Evolutionary conservation across 2,888 invertebrate genomes (phyloP).

Genomic region (Cephus pulcher): DNA sequence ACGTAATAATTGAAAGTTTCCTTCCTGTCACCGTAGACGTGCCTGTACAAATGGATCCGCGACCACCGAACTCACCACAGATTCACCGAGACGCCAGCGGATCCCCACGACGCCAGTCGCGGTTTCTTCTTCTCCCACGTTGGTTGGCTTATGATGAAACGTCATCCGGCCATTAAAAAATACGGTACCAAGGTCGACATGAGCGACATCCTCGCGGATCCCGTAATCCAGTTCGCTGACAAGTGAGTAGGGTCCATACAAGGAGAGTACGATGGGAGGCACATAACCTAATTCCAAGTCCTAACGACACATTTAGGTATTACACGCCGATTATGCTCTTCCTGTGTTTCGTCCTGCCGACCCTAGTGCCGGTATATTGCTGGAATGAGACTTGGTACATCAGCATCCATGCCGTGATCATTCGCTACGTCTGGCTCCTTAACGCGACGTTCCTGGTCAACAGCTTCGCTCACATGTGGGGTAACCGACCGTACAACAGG

Average conservation of each 20-base stretch:
- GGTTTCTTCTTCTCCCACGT: constrained; percentile 95
- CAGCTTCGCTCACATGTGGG: constrained; percentile 72
- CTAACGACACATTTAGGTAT: constrained; percentile 58
- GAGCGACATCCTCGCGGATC: constrained; percentile 83
- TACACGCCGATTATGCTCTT: constrained; percentile 69
- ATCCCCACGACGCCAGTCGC: constrained; percentile 84
- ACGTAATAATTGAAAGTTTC: too few relatives aligned
- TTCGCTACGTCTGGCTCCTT: constrained; percentile 70
- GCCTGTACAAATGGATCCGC: constrained; percentile 56
- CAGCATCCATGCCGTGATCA: constrained; percentile 55
- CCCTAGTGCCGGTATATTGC: constrained; percentile 69
- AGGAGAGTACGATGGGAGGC: not conserved
- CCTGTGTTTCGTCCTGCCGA: constrained; percentile 70
- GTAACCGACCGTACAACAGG: constrained; percentile 66
- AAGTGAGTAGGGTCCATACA: constrained; percentile 69
- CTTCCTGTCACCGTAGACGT: constrained; percentile 42
- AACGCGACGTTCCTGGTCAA: constrained; percentile 76
- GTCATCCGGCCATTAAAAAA: constrained; percentile 86
- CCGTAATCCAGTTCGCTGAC: constrained; percentile 82
- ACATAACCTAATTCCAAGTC: too few relatives aligned
- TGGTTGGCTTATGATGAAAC: constrained; percentile 93
- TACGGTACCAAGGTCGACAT: constrained; percentile 86
- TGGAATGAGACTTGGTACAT: constrained; percentile 70
- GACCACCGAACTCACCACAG: constrained; percentile 81
- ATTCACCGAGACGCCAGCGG: constrained; percentile 81